Conservation (phyloP, 2,113 vertebrate species). For the Indri indri region DNA sequence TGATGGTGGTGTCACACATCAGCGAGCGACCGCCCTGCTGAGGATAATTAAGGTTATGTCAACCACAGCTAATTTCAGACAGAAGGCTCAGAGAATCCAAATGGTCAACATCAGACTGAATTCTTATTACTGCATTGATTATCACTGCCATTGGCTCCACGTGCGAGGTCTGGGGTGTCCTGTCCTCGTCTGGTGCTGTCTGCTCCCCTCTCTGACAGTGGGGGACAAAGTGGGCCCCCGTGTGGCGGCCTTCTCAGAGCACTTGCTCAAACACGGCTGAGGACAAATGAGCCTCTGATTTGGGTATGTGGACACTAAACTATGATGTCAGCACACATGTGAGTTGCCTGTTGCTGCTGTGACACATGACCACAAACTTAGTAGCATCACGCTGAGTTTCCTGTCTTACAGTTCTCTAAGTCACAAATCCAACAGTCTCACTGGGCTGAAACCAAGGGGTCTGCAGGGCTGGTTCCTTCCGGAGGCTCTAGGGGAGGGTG, state of each 20-base stretch:
- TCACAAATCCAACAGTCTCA: background rate
- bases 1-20: conserved; percentile 74
- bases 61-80: conserved; percentile 73
- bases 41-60: conserved; percentile 77
- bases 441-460: background rate
- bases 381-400: background rate
- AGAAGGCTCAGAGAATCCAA: conserved; percentile 69
- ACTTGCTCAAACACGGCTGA: background rate
- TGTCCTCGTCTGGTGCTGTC: background rate
- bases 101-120: conserved; percentile 59
- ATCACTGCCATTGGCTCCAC: conserved; percentile 37
- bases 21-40: conserved; percentile 72
- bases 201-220: background rate
- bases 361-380: background rate
- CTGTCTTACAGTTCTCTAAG: background rate
- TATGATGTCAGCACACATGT: no score
- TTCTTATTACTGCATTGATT: conserved; percentile 3
- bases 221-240: background rate
- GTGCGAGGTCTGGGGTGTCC: conserved; percentile 38
- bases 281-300: background rate
- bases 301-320: background rate
- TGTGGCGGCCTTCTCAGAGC: background rate
- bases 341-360: background rate
- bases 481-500: background rate
- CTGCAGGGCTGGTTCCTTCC: background rate